Evolutionary conservation across 30 jellyfish, hydroid and myxozoan genomes (phyloP), one percentile per base, ranked within the genome.

Genomic region (Hydra vulgaris): DNA sequence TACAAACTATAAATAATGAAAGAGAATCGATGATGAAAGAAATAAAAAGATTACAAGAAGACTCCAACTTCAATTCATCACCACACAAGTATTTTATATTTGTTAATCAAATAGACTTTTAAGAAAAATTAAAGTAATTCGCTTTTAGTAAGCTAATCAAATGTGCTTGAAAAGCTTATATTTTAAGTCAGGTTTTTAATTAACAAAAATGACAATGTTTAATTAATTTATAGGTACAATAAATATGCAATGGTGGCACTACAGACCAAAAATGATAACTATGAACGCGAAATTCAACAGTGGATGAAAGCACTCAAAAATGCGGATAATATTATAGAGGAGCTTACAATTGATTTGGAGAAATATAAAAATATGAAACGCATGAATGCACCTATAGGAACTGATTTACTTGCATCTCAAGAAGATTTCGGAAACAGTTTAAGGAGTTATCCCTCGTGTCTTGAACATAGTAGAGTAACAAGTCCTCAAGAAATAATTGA

Each of bases 251-350:
- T 92, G 84, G 88, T 88, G 22, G 99, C 99, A 15, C 74, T 92
- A 23, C 96, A 92, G 74, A 92, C 96, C 15, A 92, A 92, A 80
- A 89, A 83, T 70, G 99, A 92, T 21, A 81, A 79, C 70, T 87
- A 87, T 67, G 99, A 92, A 53, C 83, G 96, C 25, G 99, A 92
- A 72, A 61, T 92, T n/a, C 90, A 76, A 19, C 95, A 94, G 17
- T 82, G 92, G 76, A 73, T 74, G 66, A 84, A 86, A 72, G 96
- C 96, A 0, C 78, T 92, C 40, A 88, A 92, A 55, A 79, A 96
- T 27, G 88, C 97, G n/a, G 99, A 92, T 53, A 95, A 87, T 54
- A 82, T 86, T 74, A 87, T 84, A n/a, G 99, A 92, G 27, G 90
- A 87, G 17, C 40, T 92, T 21, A 90, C 94, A 21, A 74, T 79